Base-by-base conservation (phyloP, 1,140 invertebrate genomes). In the Drosophila sproati region DNA sequence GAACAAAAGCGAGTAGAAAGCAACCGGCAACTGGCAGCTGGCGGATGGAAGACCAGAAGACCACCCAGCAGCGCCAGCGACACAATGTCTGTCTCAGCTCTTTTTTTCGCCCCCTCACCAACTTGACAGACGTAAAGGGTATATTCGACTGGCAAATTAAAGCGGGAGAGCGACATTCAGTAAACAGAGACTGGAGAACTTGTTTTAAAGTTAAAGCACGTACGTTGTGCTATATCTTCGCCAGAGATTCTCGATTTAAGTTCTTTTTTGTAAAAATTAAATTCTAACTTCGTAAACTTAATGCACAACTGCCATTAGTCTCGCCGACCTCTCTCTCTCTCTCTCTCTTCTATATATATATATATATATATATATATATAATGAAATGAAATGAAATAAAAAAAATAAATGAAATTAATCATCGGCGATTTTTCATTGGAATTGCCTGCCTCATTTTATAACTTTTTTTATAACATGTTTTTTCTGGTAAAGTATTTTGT, bases 41-140 rank as follows among this genome's bases (percentile, higher is more conserved):
- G 4, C n/a, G n/a, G 8, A 2, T 7, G 31, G 20, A 20, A 52
- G 3, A 12, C 8, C 5, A 6, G 7, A 37, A 69, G 8, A 35
- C 20, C 39, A 41, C 34, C 3, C 50, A 29, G 50, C 12, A 70
- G 39, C 4, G 48, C 41, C 59, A 80, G 77, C 82, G 73, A 86
- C 82, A 68, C 60, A 68, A 52, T 82, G 78, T 82, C 82, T 71
- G 52, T 67, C 55, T 52, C 62, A 51, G 20, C 31, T 31, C 57
- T 51, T 66, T 70, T 52, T 48, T 34, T 4, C 20, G 29, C 52
- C 41, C 62, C 10, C 52, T 12, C 29, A 12, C 31, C 62, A 41
- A 35, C 0, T 56, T 32, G 7, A n/a, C 20, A 20, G 20, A 20
- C 20, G 1, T 31, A 45, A n/a, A n/a, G 41, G 67, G 50, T 29